Conservation (phyloP, 2,113 vertebrate genomes). For the Catharus fuscescens region DNA sequence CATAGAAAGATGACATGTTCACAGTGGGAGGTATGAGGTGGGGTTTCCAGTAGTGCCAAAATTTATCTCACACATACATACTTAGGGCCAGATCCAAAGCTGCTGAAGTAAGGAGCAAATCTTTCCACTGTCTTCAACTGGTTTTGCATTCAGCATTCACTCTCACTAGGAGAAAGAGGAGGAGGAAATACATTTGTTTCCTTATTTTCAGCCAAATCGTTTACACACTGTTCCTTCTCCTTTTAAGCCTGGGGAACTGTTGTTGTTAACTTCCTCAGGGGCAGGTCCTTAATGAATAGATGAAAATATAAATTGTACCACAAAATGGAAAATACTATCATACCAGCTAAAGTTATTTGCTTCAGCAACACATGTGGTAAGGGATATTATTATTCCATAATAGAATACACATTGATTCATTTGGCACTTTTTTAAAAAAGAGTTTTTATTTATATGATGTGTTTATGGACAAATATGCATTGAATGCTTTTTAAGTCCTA, state of each 20-base stretch:
- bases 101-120: conserved; percentile 29
- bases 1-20: conserved; percentile 71
- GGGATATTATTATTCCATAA: conserved; percentile 72
- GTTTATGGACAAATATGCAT: conserved; percentile 74
- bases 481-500: conserved; percentile 70
- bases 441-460: conserved; percentile 73
- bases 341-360: conserved; percentile 64
- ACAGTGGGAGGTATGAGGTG: conserved; percentile 80
- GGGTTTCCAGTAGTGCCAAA: conserved; percentile 65
- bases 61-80: conserved; percentile 35
- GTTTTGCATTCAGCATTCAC: neutral
- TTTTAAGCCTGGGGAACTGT: conserved; percentile 11
- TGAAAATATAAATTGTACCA: conserved; percentile 59
- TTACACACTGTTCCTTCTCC: conserved; percentile 23
- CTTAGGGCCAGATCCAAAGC: neutral
- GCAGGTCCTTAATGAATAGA: conserved; percentile 26
- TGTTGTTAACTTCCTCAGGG: conserved; percentile 25
- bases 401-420: conserved; percentile 74
- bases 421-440: conserved; percentile 55
- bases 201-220: conserved; percentile 53
- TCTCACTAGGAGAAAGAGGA: neutral
- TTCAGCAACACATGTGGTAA: conserved; percentile 49
- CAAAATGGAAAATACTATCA: conserved; percentile 68
- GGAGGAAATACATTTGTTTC: conserved; percentile 18
- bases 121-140: conserved; percentile 6